phyloP scores from a whole-genome alignment of 2,113 vertebrate genomes.

The Perca fluviatilis region DNA sequence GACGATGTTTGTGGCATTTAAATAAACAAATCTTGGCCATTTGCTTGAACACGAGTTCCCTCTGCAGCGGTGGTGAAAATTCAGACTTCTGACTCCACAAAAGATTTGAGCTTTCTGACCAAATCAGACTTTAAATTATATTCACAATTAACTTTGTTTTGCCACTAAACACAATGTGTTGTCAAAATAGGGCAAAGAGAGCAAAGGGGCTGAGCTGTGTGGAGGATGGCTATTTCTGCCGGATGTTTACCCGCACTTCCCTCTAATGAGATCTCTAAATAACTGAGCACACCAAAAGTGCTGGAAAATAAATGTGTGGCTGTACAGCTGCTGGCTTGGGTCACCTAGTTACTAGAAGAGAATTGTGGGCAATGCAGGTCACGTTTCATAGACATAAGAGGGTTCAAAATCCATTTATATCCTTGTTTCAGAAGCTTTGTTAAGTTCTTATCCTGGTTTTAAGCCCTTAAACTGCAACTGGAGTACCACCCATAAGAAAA shows the following conservation, averaged over 20 bases:
- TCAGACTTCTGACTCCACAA: conserved; percentile 1
- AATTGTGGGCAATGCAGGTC: conserved; percentile 1
- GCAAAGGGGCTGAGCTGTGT: neutral
- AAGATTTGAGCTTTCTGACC: neutral
- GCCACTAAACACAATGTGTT: conserved; percentile 32
- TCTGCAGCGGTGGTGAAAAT: neutral
- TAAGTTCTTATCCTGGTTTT: neutral
- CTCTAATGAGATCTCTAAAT: conserved; percentile 40
- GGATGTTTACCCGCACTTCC: conserved; percentile 22
- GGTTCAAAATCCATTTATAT: neutral
- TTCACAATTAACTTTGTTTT: conserved; percentile 45
- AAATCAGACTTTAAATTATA: conserved; percentile 41
- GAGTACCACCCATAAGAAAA: neutral
- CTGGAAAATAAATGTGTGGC: conserved; percentile 2
- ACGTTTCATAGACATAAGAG: neutral
- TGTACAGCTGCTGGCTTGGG: conserved; percentile 12
- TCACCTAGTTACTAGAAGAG: conserved; percentile 26
- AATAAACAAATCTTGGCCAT: conserved; percentile 21
- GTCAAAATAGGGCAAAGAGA: conserved; percentile 23
- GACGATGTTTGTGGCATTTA: conserved; percentile 12
- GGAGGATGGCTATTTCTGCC: conserved; percentile 15
- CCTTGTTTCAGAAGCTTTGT: neutral
- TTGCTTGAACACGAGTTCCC: conserved; percentile 1
- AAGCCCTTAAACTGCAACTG: neutral
- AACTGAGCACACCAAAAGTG: neutral